Conservation (phyloP, 2,113 vertebrate species). For the Hystrix brachyura region DNA sequence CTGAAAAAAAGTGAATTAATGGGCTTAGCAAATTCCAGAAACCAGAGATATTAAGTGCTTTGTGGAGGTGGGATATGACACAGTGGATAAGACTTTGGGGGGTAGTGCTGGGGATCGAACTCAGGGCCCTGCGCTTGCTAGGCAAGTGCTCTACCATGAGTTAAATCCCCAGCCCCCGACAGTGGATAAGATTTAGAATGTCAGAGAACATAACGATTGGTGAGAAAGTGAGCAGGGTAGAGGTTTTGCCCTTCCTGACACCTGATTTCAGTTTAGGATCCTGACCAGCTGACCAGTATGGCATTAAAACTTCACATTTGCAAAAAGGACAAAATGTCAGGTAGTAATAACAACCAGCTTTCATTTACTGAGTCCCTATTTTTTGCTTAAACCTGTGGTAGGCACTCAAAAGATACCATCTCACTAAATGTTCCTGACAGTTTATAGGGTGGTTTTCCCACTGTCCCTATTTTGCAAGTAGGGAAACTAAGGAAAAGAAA, state of each 20-base stretch:
- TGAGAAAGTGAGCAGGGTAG: neutral
- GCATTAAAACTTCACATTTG: neutral
- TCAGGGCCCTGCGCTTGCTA: too few species aligned
- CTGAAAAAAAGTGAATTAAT: neutral
- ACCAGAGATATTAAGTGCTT: slow-evolving; percentile 15
- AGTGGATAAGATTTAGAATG: slow-evolving; percentile 8
- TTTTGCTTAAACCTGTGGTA: slow-evolving; percentile 2
- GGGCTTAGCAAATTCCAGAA: slow-evolving; percentile 33
- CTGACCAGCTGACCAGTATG: neutral
- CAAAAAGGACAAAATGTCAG: neutral
- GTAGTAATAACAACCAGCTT: neutral
- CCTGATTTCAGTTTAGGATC: slow-evolving; percentile 37
- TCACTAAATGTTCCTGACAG: neutral
- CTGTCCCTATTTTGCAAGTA: neutral
- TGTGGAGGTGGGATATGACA: neutral
- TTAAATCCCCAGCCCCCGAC: too few species aligned
- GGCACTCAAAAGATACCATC: slow-evolving; percentile 44
- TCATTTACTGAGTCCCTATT: neutral
- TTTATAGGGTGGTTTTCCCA: neutral
- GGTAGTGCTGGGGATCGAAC: too few species aligned
- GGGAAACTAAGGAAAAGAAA: neutral
- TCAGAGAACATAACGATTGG: neutral
- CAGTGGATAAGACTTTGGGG: neutral
- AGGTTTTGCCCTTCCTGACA: neutral
- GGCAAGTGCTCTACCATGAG: too few species aligned